Base-by-base conservation (phyloP, 2,888 invertebrate species). In the Junonia oenone region DNA sequence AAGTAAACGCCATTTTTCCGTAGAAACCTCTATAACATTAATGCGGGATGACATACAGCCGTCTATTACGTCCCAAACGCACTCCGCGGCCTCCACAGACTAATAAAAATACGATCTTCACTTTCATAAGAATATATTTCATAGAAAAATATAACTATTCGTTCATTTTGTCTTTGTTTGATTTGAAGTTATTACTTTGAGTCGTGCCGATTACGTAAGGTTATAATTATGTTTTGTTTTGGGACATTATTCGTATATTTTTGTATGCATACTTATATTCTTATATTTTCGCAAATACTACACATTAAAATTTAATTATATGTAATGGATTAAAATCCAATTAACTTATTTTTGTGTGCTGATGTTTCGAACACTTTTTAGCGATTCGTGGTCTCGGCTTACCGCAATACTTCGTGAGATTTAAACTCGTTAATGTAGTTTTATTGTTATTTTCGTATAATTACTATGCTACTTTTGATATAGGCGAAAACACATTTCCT, bases 81-180 rank as follows among this genome's bases (percentile, higher is more conserved):
- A 19, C 38, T 40, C 15, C 38, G 38, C 31, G 19, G 19, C 19
- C 38, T 17, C 19, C 38, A 19, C 38, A 40, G 38, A 40, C 17
- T 40, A 40, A 40, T 40, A 40, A 40, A 40, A 40, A 40, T 40
- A 19, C 19, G 8, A 40, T 19, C 38, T 17, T 19, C 11, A 11
- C 38, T 40, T 40, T 40, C 38, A n/a, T 40, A 40, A 40, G 19
- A 19, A 40, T 40, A 40, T 40, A 40, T 40, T 40, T 40, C 15
- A 40, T 17, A 19, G 38, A 35, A 11, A 3, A 5, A 11, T 19
- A 19, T 40, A 40, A 40, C 11, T 40, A 19, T 11, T 40, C 17
- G 19, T 40, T 19, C 19, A 40, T 17, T 17, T 17, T 38, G 5
- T 19, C 19, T 2, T 17, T 17, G 3, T 11, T 6, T 19, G 4